A percentile compares a stretch with the other conserved stretches of the same genome.
These are phyloP conservation scores for Peromyscus leucopus DNA, from an alignment of 2,113 vertebrate genomes.

Conservation along the genomic window DNA sequence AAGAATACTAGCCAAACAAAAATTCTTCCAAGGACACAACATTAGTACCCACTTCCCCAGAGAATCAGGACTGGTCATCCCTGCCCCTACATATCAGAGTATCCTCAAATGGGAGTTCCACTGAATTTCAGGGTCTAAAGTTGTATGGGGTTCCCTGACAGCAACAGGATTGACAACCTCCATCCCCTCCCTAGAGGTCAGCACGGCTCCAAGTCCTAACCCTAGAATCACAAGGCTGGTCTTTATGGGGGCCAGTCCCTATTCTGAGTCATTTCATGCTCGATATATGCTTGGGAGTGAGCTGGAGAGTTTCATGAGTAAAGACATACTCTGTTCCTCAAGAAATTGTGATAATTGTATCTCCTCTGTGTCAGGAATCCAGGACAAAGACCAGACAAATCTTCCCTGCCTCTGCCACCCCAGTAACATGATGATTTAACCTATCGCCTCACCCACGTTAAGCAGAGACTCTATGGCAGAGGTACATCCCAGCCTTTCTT, in stretches of 20 bases:
- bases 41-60: not conserved
- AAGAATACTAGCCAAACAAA: not conserved
- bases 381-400: not conserved
- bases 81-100: not conserved
- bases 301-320: not conserved
- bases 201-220: not conserved
- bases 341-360: not conserved
- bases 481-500: not conserved
- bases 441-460: not conserved
- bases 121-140: not conserved
- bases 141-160: not conserved
- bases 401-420: not conserved
- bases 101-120: not conserved
- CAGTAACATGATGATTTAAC: not conserved
- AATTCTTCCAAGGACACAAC: fast-evolving
- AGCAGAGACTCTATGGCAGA: not conserved
- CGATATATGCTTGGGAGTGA: not conserved
- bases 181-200: not conserved
- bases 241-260: not conserved
- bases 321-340: not conserved
- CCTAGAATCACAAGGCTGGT: not conserved
- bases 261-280: not conserved
- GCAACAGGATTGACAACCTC: not conserved
- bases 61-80: no score
- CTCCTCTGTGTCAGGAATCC: not conserved